phyloP scores from a whole-genome alignment of 2,797 vertebrate species.

The Salmo trutta region DNA sequence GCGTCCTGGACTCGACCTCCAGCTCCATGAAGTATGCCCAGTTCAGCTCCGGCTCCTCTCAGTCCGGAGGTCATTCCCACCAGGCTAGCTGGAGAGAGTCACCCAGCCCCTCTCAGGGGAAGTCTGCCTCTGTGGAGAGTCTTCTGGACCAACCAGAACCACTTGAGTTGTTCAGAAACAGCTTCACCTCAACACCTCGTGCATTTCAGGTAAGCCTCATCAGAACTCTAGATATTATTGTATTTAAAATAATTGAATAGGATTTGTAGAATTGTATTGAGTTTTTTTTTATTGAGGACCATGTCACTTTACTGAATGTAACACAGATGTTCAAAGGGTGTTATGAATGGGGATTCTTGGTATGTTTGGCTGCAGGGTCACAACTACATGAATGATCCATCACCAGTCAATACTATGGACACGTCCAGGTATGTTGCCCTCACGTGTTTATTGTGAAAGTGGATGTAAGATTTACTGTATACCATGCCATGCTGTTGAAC shows the following conservation, averaged over 20 bases:
- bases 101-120: constrained; percentile 50
- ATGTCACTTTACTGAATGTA: background rate
- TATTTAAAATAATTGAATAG: background rate
- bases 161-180: constrained; percentile 51
- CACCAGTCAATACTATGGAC: constrained; percentile 52
- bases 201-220: constrained; percentile 67
- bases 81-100: constrained; percentile 61
- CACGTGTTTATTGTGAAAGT: background rate
- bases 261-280: background rate
- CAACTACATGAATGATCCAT: constrained; percentile 39
- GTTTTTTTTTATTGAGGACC: background rate
- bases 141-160: constrained; percentile 58
- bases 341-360: constrained; percentile 8
- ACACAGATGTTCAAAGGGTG: background rate
- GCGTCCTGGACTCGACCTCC: constrained; percentile 66
- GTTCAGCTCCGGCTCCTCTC: constrained; percentile 74
- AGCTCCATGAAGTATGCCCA: constrained; percentile 74
- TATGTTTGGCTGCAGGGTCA: constrained; percentile 46
- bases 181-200: constrained; percentile 70
- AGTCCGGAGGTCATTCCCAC: constrained; percentile 54
- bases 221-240: background rate
- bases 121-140: constrained; percentile 66
- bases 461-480: background rate
- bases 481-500: background rate
- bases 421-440: constrained; percentile 64